Percentiles rank a stretch among this genome's conserved stretches.
phyloP scores from a whole-genome alignment of 2,888 invertebrate genomes.

The Pemphredon lugubris region DNA sequence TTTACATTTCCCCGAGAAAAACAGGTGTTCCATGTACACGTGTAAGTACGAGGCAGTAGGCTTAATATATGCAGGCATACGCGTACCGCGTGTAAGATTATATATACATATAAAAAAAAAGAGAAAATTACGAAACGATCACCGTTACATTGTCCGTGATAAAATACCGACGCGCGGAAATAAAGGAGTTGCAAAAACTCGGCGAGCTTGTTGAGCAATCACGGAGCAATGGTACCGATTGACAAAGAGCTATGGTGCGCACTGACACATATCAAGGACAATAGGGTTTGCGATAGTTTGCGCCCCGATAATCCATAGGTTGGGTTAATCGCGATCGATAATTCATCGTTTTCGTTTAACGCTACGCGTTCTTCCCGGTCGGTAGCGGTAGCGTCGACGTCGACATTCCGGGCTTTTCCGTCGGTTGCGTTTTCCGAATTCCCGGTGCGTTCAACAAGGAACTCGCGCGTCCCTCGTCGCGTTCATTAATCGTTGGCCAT shows the following conservation, averaged over 20 bases:
- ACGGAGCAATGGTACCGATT: conserved; percentile 11
- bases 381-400: neutral
- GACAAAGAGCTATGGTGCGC: conserved; percentile 14
- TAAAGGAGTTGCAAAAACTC: too few species aligned
- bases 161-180: too few species aligned
- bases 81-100: too few species aligned
- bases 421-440: neutral
- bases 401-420: conserved; percentile 4
- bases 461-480: neutral
- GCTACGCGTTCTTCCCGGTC: conserved; percentile 1
- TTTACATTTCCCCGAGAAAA: too few species aligned
- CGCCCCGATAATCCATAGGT: conserved; percentile 38
- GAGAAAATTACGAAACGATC: too few species aligned
- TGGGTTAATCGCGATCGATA: conserved; percentile 52
- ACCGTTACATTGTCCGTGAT: too few species aligned
- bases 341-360: conserved; percentile 24
- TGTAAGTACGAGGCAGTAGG: too few species aligned
- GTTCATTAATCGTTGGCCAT: conserved; percentile 25
- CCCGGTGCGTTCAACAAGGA: neutral
- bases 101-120: too few species aligned
- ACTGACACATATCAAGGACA: conserved; percentile 40
- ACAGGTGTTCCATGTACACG: too few species aligned
- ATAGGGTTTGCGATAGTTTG: conserved; percentile 48
- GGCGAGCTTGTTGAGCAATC: conserved; percentile 25
- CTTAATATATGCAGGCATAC: too few species aligned